phyloP scores from a whole-genome alignment of 1,140 invertebrate genomes.

The Pseudomyrmex sp. region DNA sequence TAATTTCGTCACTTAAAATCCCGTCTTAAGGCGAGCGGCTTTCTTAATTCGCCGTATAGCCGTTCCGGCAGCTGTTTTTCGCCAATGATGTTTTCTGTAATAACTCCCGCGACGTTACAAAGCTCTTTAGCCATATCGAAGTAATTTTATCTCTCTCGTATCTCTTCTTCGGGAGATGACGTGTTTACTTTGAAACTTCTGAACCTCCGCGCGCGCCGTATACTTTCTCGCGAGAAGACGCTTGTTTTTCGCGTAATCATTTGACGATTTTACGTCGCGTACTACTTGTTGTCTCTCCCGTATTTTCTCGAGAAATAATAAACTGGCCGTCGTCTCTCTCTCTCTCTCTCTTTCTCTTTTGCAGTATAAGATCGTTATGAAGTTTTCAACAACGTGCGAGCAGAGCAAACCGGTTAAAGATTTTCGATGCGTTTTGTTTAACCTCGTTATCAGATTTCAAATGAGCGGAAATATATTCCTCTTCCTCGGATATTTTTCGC shows the following conservation, averaged over 20 bases:
- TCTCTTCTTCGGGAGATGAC: conserved; percentile 19
- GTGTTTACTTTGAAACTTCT: conserved; percentile 60
- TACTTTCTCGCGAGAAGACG: conserved; percentile 40
- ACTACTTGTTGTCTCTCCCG: conserved; percentile 9
- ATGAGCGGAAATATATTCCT: conserved; percentile 16
- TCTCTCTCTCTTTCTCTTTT: conserved; percentile 1
- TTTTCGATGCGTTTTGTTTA: conserved; percentile 20
- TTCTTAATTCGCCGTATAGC: conserved; percentile 7
- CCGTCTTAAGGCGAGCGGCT: not conserved
- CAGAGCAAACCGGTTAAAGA: too few species aligned
- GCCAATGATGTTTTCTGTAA: conserved; percentile 49
- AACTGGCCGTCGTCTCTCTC: conserved; percentile 22
- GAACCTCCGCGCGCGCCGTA: not conserved
- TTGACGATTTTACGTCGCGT: conserved; percentile 42
- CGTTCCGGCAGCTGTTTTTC: conserved; percentile 31
- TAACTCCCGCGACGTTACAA: conserved; percentile 51
- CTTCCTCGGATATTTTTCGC: conserved; percentile 3
- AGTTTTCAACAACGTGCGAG: too few species aligned
- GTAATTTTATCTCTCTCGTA: conserved; percentile 52
- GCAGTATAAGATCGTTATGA: too few species aligned
- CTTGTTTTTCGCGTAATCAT: conserved; percentile 58
- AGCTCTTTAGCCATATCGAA: conserved; percentile 48
- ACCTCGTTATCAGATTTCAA: conserved; percentile 54
- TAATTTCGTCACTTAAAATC: conserved; percentile 39
- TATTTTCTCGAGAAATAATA: conserved; percentile 56